Evolutionary conservation across 2,797 vertebrate genomes (phyloP).

Genomic region (Acropternis orthonyx): DNA sequence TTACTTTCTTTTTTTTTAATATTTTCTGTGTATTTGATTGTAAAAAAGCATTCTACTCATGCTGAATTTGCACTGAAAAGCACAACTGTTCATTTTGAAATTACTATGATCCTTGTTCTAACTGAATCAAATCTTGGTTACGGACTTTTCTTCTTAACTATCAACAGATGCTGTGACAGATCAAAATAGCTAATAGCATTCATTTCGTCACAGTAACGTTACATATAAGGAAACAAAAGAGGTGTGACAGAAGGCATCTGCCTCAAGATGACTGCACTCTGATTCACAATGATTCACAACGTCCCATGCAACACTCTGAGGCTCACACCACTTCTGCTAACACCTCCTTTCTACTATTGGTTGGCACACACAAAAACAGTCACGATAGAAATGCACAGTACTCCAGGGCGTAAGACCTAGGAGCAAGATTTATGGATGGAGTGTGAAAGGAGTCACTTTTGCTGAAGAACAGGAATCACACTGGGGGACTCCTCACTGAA

Average conservation of each 20-base stretch:
- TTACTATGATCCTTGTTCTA: neutral
- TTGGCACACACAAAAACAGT: neutral
- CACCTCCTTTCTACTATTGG: neutral
- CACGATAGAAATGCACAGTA: neutral
- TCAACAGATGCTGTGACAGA: neutral
- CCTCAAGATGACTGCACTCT: neutral
- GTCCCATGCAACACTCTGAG: neutral
- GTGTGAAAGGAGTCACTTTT: neutral
- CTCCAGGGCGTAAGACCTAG: neutral
- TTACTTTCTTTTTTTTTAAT: neutral
- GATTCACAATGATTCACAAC: neutral
- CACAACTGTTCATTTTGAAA: neutral
- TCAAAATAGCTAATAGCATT: neutral
- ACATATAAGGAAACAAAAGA: neutral
- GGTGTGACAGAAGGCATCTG: neutral
- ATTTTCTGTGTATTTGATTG: neutral
- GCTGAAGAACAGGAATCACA: constrained; percentile 16
- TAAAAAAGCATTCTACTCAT: neutral
- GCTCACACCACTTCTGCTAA: neutral
- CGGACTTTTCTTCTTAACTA: neutral
- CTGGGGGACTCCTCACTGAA: neutral
- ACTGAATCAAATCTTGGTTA: neutral
- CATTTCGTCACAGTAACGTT: neutral
- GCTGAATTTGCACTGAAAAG: neutral
- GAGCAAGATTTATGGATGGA: neutral